Percentiles rank a stretch among this genome's conserved stretches.
phyloP scores from a whole-genome alignment of 2,113 vertebrate species.

The Xiphophorus couchianus region DNA sequence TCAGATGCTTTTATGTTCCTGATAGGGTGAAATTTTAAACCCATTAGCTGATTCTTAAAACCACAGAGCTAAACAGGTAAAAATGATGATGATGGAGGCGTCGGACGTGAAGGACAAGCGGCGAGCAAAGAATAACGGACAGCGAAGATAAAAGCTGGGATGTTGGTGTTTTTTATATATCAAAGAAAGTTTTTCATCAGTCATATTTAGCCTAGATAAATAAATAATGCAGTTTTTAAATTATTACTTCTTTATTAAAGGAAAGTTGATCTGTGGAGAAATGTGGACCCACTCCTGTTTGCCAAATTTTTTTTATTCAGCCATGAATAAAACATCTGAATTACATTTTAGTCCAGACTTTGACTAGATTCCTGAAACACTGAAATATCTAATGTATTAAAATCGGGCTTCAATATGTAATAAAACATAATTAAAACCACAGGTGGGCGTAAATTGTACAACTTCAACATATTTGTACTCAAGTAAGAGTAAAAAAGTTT shows the following conservation, averaged over 20 bases:
- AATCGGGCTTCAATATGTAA: too few species aligned
- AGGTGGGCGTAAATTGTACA: too few species aligned
- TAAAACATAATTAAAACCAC: too few species aligned
- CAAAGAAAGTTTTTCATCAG: not conserved
- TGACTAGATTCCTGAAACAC: too few species aligned
- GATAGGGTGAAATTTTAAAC: conserved; percentile 43
- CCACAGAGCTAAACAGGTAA: conserved; percentile 25
- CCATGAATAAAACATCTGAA: not conserved
- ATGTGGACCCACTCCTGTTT: not conserved
- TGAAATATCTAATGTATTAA: too few species aligned
- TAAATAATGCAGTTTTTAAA: not conserved
- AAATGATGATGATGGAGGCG: conserved; percentile 34
- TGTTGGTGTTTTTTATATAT: not conserved
- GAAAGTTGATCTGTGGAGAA: not conserved
- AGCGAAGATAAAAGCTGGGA: not conserved
- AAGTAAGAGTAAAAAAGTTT: too few species aligned
- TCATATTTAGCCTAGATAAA: not conserved
- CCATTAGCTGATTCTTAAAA: conserved; percentile 44
- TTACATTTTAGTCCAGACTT: not conserved
- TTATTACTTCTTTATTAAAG: not conserved
- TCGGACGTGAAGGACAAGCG: conserved; percentile 9
- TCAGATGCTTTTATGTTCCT: not conserved
- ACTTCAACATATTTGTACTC: too few species aligned
- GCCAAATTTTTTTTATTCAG: not conserved
- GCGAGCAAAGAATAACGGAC: not conserved